A percentile compares a stretch with the other conserved stretches of the same genome.
Conservation (phyloP, 2,113 vertebrate genomes). For the Nesoenas mayeri region DNA sequence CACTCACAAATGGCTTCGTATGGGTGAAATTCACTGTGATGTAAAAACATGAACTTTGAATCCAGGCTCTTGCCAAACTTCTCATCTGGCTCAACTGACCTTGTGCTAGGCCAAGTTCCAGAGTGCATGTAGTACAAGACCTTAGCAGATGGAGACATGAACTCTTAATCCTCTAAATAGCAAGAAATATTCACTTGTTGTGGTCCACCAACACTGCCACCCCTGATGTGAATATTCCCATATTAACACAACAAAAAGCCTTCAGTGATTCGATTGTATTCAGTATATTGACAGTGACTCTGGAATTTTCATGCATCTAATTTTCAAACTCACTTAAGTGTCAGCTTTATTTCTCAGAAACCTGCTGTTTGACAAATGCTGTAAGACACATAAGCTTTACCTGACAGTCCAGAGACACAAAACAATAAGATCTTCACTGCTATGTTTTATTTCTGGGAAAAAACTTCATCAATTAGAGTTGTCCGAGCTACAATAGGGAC, state of each 20-base stretch:
- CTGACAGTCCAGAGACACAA: not conserved
- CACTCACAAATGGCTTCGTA: fast-evolving
- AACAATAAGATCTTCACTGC: not conserved
- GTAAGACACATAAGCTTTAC: not conserved
- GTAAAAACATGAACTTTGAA: not conserved
- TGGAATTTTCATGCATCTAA: not conserved
- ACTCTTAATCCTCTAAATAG: not conserved
- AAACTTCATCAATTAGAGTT: not conserved
- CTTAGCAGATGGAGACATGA: not conserved
- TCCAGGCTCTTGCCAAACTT: not conserved
- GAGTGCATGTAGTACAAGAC: not conserved
- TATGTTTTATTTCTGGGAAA: not conserved
- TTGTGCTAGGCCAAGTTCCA: not conserved
- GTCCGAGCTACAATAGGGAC: not conserved
- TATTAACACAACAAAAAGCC: not conserved
- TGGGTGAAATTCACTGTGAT: not conserved
- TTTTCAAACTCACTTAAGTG: not conserved
- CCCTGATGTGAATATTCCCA: not conserved
- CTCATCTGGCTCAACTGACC: not conserved
- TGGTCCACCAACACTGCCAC: fast-evolving
- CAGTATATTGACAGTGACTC: not conserved
- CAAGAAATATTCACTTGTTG: not conserved
- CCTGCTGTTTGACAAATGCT: not conserved
- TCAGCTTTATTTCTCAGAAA: not conserved
- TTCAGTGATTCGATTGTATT: not conserved